Conservation (phyloP, 1,140 invertebrate genomes). For the Pentalonia nigronervosa region DNA sequence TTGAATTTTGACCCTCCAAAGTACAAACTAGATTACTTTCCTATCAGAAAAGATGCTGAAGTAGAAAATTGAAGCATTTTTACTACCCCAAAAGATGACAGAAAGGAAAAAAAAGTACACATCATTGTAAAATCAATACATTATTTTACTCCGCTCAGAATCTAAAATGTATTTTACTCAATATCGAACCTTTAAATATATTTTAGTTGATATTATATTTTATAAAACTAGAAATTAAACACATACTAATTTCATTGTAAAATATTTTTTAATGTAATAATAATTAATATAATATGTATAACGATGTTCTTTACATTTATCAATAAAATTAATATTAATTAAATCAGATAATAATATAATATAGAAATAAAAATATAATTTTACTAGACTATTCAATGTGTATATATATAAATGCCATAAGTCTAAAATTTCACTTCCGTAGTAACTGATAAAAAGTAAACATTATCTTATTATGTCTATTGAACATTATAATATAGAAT, state of each 20-base stretch:
- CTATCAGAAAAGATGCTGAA: too few species aligned
- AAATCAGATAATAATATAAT: not conserved
- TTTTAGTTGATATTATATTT: not conserved
- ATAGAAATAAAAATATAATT: not conserved
- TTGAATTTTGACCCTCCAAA: too few species aligned
- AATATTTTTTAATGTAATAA: not conserved
- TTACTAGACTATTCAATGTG: not conserved
- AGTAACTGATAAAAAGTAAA: not conserved
- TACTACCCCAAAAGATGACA: too few species aligned
- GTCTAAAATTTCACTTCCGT: conserved; percentile 22
- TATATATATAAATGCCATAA: not conserved
- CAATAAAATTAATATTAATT: not conserved
- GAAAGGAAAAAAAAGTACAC: too few species aligned
- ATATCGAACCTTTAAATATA: not conserved
- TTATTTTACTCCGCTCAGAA: too few species aligned
- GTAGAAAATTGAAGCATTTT: too few species aligned
- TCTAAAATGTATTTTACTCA: not conserved
- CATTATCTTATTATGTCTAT: not conserved
- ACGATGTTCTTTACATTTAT: not conserved
- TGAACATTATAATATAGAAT: not conserved
- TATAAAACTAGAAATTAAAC: too few species aligned
- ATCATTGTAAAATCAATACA: too few species aligned
- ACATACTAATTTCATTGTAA: not conserved
- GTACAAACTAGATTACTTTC: too few species aligned
- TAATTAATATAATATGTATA: not conserved